Percentiles rank a stretch among this genome's conserved stretches.
phyloP scores from a whole-genome alignment of 2,113 vertebrate genomes.

The Calidris pugnax region DNA sequence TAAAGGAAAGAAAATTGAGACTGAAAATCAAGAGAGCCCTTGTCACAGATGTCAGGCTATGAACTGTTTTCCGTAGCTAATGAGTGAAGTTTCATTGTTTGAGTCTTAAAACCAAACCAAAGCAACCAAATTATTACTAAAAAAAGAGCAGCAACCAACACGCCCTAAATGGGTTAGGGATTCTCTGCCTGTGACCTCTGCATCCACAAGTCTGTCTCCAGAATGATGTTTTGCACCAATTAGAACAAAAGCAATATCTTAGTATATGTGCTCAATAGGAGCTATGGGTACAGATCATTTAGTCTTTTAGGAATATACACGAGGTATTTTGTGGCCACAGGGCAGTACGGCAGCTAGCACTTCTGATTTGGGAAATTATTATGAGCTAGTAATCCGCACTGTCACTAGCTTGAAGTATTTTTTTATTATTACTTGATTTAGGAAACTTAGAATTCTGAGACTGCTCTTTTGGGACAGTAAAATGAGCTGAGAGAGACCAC shows the following conservation, averaged over 20 bases:
- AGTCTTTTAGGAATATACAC: background rate
- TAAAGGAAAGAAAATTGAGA: background rate
- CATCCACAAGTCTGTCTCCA: background rate
- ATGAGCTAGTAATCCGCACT: background rate
- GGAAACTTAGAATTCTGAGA: background rate
- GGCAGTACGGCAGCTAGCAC: background rate
- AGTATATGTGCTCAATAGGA: background rate
- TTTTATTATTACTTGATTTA: background rate
- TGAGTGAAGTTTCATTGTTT: background rate
- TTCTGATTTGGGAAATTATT: background rate
- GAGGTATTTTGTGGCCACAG: background rate
- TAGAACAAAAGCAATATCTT: background rate
- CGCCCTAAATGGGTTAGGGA: background rate
- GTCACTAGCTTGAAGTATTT: background rate
- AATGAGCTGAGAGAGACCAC: background rate
- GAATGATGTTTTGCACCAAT: background rate
- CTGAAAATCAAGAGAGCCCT: background rate
- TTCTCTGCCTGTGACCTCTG: background rate
- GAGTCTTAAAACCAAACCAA: background rate
- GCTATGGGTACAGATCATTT: background rate
- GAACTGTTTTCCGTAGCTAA: background rate
- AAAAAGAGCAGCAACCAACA: background rate
- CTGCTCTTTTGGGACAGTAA: background rate
- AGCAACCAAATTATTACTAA: background rate
- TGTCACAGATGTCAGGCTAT: background rate